Conservation (phyloP, 1,140 invertebrate genomes). For the Dendrolimus kikuchii region DNA sequence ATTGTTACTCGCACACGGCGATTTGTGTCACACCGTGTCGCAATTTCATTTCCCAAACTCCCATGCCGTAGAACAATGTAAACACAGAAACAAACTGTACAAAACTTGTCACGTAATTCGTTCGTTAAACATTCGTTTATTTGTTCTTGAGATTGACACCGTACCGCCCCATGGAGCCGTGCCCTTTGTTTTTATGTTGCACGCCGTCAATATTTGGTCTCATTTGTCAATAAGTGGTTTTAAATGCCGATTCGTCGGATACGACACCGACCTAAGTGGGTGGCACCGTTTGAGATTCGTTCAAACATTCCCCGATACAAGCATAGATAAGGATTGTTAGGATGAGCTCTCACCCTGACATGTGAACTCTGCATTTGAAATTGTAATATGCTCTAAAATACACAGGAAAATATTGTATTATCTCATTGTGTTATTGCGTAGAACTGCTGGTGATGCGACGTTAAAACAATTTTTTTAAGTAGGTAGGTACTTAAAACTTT, state of each 20-base stretch:
- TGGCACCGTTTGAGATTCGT: conserved; percentile 30
- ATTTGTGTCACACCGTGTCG: conserved; percentile 7
- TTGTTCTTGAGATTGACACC: conserved; percentile 64
- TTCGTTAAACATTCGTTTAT: conserved; percentile 54
- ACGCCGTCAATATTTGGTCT: conserved; percentile 59
- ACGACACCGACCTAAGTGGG: conserved; percentile 30
- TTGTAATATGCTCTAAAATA: conserved; percentile 9
- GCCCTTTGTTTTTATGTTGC: conserved; percentile 53
- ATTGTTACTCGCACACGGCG: no score
- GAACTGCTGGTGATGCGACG: no score
- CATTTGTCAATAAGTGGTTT: conserved; percentile 59
- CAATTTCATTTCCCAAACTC: conserved; percentile 35
- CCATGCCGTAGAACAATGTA: conserved; percentile 20
- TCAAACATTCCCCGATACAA: conserved; percentile 23
- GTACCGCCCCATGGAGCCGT: conserved; percentile 26
- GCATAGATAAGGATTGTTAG: conserved; percentile 18
- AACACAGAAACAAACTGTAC: conserved; percentile 36
- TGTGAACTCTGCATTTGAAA: conserved; percentile 26
- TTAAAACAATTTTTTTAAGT: no score
- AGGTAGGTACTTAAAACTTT: no score
- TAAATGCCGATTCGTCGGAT: conserved; percentile 39
- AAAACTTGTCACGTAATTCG: conserved; percentile 60
- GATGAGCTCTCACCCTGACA: conserved; percentile 1
- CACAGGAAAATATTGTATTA: no score
- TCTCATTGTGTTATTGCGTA: no score